Conservation (phyloP, 2,888 invertebrate genomes). For the Aleiodes testaceus region DNA sequence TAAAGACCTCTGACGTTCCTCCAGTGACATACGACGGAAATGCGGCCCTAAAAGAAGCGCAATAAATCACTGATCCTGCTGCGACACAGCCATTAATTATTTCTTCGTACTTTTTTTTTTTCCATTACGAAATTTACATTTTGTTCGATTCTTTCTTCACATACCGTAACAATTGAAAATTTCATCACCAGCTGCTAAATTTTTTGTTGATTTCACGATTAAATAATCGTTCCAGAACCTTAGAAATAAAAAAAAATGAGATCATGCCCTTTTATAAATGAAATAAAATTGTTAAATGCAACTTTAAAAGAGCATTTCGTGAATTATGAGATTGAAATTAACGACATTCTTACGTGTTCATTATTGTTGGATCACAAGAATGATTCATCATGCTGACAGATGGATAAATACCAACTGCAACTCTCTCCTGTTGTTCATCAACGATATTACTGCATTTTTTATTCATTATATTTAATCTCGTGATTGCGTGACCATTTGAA, state of each 20-base stretch:
- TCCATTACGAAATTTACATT: slow-evolving; percentile 10
- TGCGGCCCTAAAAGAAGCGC: slow-evolving; percentile 76
- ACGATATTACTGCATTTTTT: slow-evolving; percentile 55
- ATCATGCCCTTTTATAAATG: not conserved
- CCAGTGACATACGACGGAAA: slow-evolving; percentile 78
- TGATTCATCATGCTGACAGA: slow-evolving; percentile 94
- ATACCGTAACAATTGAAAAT: slow-evolving; percentile 89
- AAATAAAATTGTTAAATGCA: slow-evolving; percentile 1
- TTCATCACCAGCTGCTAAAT: slow-evolving; percentile 80
- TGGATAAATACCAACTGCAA: slow-evolving; percentile 89
- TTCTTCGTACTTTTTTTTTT: not conserved
- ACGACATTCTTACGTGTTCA: slow-evolving; percentile 44
- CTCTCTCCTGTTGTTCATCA: slow-evolving; percentile 71
- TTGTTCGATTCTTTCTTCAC: slow-evolving; percentile 38
- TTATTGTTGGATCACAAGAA: slow-evolving; percentile 82
- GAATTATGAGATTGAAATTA: slow-evolving; percentile 1
- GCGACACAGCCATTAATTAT: slow-evolving; percentile 22
- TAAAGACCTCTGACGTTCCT: slow-evolving; percentile 79
- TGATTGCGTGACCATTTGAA: slow-evolving; percentile 84
- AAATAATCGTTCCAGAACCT: slow-evolving; percentile 83
- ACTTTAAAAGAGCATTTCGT: not conserved
- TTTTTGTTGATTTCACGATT: slow-evolving; percentile 80
- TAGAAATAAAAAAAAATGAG: slow-evolving; percentile 52
- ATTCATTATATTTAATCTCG: slow-evolving; percentile 64
- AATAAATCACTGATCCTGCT: slow-evolving; percentile 16